Base-by-base conservation (phyloP, 2,113 vertebrate species). In the Ceyx melanurus region DNA sequence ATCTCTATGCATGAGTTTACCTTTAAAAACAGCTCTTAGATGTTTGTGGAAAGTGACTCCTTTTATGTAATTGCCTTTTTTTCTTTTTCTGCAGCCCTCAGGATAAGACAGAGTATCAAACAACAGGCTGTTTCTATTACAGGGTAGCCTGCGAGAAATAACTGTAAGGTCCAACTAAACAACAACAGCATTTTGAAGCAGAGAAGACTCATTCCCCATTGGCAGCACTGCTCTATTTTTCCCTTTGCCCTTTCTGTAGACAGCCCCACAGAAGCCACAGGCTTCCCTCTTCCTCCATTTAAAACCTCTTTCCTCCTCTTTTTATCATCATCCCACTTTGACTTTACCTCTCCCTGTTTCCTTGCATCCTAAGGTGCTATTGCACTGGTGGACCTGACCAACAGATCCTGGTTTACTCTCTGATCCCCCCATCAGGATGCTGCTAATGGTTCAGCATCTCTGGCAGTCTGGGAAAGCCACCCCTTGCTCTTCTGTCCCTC, bases 11-110 rank as follows among this genome's bases (percentile, higher is more conserved):
- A 37, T 2, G 2, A 83, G 31, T 71, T 61, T 74, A 68, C 33
- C 53, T 60, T 68, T 61, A 45, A 58, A 94, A 88, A 40, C 45
- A 58, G 15, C 23, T 70, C 64, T 58, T 40, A 43, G 46, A 67
- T 0, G 0, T 81, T 56, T 79, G 46, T 82, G 64, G 82, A 93
- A 94, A 88, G 61, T 26, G 26, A 79, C 20, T 66, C 19, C 40
- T 91, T 92, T 83, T 80, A 62, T 54, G 35, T 75, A 89, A 82
- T 79, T 94, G 93, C 74, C 53, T 67, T 90, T 80, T 86, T 85
- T 37, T 37, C 11, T 82, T 76, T 89, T 54, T 62, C 65, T 89
- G 61, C 37, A 33, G 58, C 71, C 37, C n/a, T 53, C 23, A 10
- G 70, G 57, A 53, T 60, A 84, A 82, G 40, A 65, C 1, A 1